Base-by-base conservation (phyloP, 2,797 vertebrate genomes). In the Tenualosa ilisha region DNA sequence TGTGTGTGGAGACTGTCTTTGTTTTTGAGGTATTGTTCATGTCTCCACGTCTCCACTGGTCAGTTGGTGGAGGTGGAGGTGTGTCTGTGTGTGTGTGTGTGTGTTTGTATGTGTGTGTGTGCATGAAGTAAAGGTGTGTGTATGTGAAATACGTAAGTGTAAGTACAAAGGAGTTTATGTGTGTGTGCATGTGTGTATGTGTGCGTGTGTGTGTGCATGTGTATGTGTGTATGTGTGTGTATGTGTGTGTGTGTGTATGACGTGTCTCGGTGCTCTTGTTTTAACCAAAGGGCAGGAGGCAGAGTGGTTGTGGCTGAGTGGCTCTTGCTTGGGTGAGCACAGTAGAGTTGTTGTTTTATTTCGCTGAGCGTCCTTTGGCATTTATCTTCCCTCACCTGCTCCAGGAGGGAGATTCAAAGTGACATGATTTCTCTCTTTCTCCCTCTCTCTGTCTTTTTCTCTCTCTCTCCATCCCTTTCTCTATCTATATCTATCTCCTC, bases 311-410 rank as follows among this genome's bases (percentile, higher is more conserved):
- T 88, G 88, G 88, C 88, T 91, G 90, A 89, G 88, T 91, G 81
- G 88, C 85, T 88, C 84, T 90, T 85, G 92, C 89, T 91, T 91
- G 91, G 85, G 86, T 92, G 91, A 93, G 90, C 90, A 88, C 91
- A 90, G 91, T 87, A 87, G 88, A 91, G 88, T 92, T 92, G 93
- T 91, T 93, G 91, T 91, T 94, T 92, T 92, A 92, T 94, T 93
- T 94, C 13, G 86, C 89, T 89, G 90, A 92, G 90, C 90, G 92
- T 94, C 92, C 92, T 95, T 93, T 95, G 94, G 94, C 95, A 94
- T 95, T 95, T 94, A 92, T 93, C 92, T 94, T 91, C 92, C 92
- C 93, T 93, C 94, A 96, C 94, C 95, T 95, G 94, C 92, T 94
- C 90, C 26, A 83, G 93, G 94, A 94, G 84, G 88, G 82, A 93